Evolutionary conservation across 2,797 vertebrate species (phyloP), one percentile per base, ranked within the genome.

Genomic region (Hydrolagus colliei): DNA sequence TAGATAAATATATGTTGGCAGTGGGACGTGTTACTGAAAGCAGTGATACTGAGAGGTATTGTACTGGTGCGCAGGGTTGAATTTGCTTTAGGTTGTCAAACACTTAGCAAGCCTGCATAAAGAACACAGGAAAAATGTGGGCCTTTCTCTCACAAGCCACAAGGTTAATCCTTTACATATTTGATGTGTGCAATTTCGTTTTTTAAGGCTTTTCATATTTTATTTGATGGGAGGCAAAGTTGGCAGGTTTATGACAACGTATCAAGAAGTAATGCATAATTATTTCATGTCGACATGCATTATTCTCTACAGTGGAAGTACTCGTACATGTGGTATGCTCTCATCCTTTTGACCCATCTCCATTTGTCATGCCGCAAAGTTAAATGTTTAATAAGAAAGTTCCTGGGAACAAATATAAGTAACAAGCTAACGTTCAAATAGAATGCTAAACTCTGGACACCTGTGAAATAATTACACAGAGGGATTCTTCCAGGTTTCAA

Each of bases 221-320:
- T 52, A 71, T 71, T 84, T 84, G 79, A 84, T 84, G 79, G 52
- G 65, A 71, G 65, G 20, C 14, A 84, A 77, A 16, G 79, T 84
- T 84, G 18, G 65, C 32, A 84, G 79, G 20, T 68, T 41, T 67
- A 77, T 84, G 79, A 52, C 32, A 71, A 52, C 71, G 65, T 63
- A 84, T 71, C 14, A 68, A 84, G 79, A 71, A 68, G 63, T 52
- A 82, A 84, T 84, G 79, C 79, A 84, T 68, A 52, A 71, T 41
- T 84, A 71, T 84, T 68, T 27, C 32, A 41, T 84, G 32, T 84
- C 65, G 35, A 71, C 32, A 84, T 41, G 79, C 12, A 84, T 84
- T 68, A 84, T 84, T 84, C 65, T 84, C 71, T 71, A 67, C 3
- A 12, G 18, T 84, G 65, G 16, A 67, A 84, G 65, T 22, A 41